Conservation (phyloP, 1,140 invertebrate species). For the Calycopis cecrops region DNA sequence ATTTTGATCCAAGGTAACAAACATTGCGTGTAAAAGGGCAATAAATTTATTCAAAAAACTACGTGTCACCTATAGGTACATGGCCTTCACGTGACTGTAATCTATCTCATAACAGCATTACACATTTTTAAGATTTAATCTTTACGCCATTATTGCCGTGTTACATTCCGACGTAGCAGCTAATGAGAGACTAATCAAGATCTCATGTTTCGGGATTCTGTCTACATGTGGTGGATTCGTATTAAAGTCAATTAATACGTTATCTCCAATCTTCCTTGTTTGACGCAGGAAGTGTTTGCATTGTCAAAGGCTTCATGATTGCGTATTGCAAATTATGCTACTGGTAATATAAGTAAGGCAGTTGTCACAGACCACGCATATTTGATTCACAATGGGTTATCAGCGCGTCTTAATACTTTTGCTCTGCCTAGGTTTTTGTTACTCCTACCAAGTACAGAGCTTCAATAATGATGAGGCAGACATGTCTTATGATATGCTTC, state of each 20-base stretch:
- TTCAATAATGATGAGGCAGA: neutral
- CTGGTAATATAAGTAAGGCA: neutral
- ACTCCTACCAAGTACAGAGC: neutral
- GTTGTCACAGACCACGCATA: neutral
- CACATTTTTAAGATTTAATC: neutral
- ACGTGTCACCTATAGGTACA: no score
- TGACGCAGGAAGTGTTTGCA: constrained; percentile 1
- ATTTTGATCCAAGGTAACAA: no score
- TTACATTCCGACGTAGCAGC: neutral
- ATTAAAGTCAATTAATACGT: neutral
- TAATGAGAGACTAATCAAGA: constrained; percentile 1
- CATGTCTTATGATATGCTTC: no score
- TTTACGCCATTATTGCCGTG: neutral
- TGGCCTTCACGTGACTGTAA: neutral
- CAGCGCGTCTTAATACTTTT: neutral
- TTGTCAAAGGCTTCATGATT: neutral
- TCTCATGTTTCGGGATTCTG: neutral
- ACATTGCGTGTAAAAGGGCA: no score
- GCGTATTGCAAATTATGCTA: neutral
- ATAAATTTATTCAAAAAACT: no score
- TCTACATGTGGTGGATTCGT: neutral
- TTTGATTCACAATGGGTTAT: neutral
- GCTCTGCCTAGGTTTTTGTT: neutral
- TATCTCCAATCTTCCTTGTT: constrained; percentile 3
- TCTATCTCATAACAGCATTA: neutral